These are phyloP conservation scores for Steinernema feltiae DNA, from an alignment of 1,140 invertebrate genomes.

Conservation along the genomic window DNA sequence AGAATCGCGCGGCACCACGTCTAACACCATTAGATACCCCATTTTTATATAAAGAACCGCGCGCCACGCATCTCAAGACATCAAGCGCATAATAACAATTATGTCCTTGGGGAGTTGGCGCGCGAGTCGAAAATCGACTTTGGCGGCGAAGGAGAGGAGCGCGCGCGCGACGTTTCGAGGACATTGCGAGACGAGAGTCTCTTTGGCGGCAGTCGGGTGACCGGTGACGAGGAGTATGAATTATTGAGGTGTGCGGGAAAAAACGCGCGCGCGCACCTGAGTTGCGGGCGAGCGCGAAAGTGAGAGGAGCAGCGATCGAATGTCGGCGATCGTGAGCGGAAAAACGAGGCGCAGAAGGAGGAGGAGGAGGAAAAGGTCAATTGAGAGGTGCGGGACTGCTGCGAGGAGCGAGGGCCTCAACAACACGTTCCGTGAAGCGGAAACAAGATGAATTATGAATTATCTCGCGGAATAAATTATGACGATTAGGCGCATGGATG, in stretches of 20 bases:
- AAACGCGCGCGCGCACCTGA: background rate
- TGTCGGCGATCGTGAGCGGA: background rate
- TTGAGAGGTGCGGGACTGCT: too few species aligned
- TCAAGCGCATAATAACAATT: constrained; percentile 8
- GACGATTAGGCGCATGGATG: background rate
- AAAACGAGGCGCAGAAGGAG: background rate
- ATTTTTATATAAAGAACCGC: constrained; percentile 3
- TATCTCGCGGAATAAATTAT: constrained; percentile 2
- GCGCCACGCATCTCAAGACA: background rate
- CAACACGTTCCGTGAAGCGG: background rate
- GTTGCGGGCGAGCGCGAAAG: background rate
- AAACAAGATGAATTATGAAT: constrained; percentile 15
- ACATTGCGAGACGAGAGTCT: background rate
- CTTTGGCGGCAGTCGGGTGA: background rate
- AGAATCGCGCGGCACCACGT: background rate
- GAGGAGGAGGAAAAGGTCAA: too few species aligned
- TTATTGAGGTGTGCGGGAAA: background rate
- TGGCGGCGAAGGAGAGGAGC: background rate
- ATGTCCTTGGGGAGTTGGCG: background rate
- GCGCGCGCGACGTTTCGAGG: background rate
- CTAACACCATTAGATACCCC: background rate
- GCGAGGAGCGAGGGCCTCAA: background rate
- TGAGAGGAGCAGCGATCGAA: background rate
- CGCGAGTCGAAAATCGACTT: background rate
- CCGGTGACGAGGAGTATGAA: background rate